These are phyloP conservation scores for Anguilla megastoma DNA, from an alignment of 2,797 vertebrate genomes.

Conservation along the genomic window DNA sequence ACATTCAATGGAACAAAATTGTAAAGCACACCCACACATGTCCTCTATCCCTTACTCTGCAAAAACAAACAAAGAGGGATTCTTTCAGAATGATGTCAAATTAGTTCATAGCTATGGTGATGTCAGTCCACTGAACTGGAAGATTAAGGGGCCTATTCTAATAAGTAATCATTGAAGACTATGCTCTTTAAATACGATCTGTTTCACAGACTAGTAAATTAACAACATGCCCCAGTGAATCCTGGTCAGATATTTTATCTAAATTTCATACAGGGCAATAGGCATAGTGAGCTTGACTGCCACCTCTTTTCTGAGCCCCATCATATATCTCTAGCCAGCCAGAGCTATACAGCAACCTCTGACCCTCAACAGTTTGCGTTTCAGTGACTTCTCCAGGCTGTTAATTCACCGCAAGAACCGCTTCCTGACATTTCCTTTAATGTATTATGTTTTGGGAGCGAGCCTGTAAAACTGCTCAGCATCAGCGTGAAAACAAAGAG, in stretches of 20 bases:
- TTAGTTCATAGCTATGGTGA: conserved; percentile 11
- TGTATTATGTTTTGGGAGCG: conserved; percentile 11
- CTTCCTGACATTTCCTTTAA: conserved; percentile 29
- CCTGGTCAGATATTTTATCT: conserved; percentile 27
- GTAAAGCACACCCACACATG: neutral
- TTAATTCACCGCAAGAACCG: conserved; percentile 26
- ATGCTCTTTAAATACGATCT: neutral
- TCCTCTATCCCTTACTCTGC: neutral
- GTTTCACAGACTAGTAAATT: conserved; percentile 14
- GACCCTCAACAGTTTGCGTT: conserved; percentile 19
- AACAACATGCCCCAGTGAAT: neutral
- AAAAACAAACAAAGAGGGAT: neutral
- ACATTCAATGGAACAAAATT: neutral
- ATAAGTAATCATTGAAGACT: conserved; percentile 30
- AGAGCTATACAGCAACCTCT: conserved; percentile 18
- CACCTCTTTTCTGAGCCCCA: neutral
- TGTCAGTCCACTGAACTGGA: conserved; percentile 4
- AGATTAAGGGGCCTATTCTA: conserved; percentile 25
- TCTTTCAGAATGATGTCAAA: neutral
- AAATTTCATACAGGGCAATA: conserved; percentile 26
- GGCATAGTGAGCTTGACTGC: conserved; percentile 2
- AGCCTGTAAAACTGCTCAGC: neutral
- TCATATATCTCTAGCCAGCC: conserved; percentile 7
- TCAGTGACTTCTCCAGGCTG: conserved; percentile 26
- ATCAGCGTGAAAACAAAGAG: conserved; percentile 4